phyloP scores from a whole-genome alignment of 2,113 vertebrate genomes.

The Gnathonemus longibarbis region DNA sequence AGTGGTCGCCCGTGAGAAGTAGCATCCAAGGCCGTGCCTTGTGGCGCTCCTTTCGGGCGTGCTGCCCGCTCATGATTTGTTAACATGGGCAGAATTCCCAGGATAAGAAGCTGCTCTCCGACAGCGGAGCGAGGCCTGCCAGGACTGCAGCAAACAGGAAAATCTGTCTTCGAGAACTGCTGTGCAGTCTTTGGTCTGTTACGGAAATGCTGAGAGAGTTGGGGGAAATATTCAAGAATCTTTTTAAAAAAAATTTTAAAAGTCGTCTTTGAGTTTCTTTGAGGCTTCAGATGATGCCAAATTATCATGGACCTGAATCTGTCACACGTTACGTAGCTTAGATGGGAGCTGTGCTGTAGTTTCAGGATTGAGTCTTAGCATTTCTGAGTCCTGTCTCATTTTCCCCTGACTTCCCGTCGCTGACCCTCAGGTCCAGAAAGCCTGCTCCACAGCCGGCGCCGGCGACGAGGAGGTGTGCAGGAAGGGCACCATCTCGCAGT shows the following conservation, averaged over 20 bases:
- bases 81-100: neutral
- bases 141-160: neutral
- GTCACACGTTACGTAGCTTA: neutral
- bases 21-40: neutral
- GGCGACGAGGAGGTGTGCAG: conserved; percentile 62
- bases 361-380: neutral
- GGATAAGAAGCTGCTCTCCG: neutral
- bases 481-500: conserved; percentile 94
- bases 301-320: neutral
- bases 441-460: conserved; percentile 50
- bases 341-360: neutral
- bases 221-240: neutral
- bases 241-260: neutral
- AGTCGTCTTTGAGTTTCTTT: neutral
- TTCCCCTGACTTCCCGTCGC: neutral
- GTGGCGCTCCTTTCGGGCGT: neutral
- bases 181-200: neutral
- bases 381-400: neutral
- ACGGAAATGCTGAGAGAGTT: neutral
- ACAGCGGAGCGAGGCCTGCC: neutral
- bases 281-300: neutral
- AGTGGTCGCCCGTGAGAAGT: conserved; percentile 29
- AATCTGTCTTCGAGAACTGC: neutral
- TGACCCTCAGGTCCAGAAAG: conserved; percentile 76
- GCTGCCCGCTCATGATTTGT: neutral